These are phyloP conservation scores for Drosophila conformis DNA, from an alignment of 2,888 invertebrate genomes.

Conservation along the genomic window DNA sequence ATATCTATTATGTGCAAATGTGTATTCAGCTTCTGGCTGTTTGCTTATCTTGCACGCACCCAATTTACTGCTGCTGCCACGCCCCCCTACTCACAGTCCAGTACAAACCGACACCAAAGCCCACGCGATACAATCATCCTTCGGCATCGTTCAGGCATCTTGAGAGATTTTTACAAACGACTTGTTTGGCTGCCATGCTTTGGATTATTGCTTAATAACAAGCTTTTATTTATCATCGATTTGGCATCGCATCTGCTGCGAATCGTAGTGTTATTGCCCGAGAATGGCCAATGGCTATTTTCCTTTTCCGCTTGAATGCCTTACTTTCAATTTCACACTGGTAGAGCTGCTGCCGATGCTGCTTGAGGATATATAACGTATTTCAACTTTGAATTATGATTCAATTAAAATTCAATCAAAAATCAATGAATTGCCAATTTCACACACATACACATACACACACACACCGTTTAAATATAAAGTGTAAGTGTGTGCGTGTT, in stretches of 20 bases:
- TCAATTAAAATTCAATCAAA: conserved; percentile 76
- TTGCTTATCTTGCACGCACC: conserved; percentile 55
- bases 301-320: conserved; percentile 49
- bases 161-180: conserved; percentile 51
- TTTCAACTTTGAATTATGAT: conserved; percentile 62
- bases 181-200: conserved; percentile 55
- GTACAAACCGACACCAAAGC: not conserved
- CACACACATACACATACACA: conserved; percentile 19
- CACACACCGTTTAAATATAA: conserved; percentile 8
- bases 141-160: conserved; percentile 18
- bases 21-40: conserved; percentile 52
- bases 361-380: conserved; percentile 1
- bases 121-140: not conserved
- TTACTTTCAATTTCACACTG: conserved; percentile 42
- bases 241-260: conserved; percentile 54
- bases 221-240: conserved; percentile 77
- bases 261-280: conserved; percentile 40
- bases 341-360: not conserved
- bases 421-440: conserved; percentile 67
- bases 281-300: conserved; percentile 43
- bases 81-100: conserved; percentile 8
- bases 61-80: conserved; percentile 27
- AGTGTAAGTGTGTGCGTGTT: conserved; percentile 3
- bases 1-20: conserved; percentile 58
- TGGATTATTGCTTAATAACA: conserved; percentile 72